Conservation (phyloP, 2,113 vertebrate genomes). For the Neotragus moschatus region DNA sequence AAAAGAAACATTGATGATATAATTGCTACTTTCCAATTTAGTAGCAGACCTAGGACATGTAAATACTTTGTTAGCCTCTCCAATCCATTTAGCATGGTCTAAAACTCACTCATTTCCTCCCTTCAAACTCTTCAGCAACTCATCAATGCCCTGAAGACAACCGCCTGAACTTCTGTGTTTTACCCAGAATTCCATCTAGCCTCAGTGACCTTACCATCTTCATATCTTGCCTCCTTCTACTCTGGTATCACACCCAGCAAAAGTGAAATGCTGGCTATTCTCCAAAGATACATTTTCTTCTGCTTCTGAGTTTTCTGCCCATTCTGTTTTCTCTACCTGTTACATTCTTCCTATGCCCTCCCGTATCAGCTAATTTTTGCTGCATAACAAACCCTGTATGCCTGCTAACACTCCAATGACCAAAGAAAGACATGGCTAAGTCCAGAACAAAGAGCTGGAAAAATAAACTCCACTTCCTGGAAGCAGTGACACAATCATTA, state of each 20-base stretch:
- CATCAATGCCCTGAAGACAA: background rate
- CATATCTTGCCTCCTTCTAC: background rate
- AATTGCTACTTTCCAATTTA: background rate
- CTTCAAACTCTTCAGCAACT: background rate
- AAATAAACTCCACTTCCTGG: background rate
- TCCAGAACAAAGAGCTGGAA: background rate
- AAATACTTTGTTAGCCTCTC: background rate
- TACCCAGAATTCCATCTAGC: background rate
- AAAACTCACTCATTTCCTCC: background rate
- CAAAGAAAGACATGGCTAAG: background rate
- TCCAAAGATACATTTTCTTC: background rate
- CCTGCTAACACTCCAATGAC: background rate
- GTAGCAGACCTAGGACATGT: background rate
- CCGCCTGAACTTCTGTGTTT: background rate
- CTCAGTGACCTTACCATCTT: background rate
- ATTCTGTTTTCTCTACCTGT: background rate
- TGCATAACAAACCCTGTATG: background rate
- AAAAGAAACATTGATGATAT: background rate
- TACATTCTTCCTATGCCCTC: background rate
- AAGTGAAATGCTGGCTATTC: background rate
- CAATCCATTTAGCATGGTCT: background rate
- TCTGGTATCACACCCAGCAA: background rate
- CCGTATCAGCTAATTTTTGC: background rate
- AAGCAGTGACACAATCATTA: background rate
- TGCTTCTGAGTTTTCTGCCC: background rate